A percentile compares a stretch with the other conserved stretches of the same genome.
phyloP scores from a whole-genome alignment of 2,888 invertebrate species.

The Acrobasis consociella region DNA sequence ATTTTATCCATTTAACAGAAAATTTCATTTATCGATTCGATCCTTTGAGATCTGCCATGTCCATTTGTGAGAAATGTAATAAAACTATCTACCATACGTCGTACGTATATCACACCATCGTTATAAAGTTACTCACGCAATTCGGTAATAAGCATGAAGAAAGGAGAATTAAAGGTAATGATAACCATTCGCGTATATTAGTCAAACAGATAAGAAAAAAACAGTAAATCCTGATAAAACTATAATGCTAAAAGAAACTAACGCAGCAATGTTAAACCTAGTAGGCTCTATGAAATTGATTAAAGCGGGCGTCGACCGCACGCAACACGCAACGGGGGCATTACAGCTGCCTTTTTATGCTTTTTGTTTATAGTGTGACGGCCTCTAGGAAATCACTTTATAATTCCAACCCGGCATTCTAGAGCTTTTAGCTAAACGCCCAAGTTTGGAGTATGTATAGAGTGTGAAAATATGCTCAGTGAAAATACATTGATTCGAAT shows the following conservation, averaged over 20 bases:
- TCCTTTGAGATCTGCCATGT: too few species aligned
- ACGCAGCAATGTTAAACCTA: constrained; percentile 3
- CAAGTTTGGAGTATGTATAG: background rate
- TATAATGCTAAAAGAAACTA: background rate
- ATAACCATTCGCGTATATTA: too few species aligned
- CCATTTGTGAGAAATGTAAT: too few species aligned
- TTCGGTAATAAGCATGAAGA: too few species aligned
- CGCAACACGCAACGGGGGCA: constrained; percentile 17
- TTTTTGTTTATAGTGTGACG: background rate
- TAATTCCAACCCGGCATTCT: constrained; percentile 1
- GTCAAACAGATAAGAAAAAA: too few species aligned
- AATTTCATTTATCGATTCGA: too few species aligned
- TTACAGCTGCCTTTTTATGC: constrained; percentile 15
- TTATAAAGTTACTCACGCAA: too few species aligned
- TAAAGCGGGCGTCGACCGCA: constrained; percentile 18
- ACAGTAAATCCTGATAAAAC: background rate
- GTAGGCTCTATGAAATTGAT: constrained; percentile 16
- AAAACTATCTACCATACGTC: too few species aligned
- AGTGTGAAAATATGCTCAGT: background rate
- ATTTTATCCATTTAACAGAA: too few species aligned
- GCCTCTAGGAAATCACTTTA: background rate
- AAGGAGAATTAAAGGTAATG: too few species aligned
- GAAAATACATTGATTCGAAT: background rate
- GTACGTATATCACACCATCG: too few species aligned
- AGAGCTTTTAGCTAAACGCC: background rate